A percentile compares a stretch with the other conserved stretches of the same genome.
These are phyloP conservation scores for Crax fasciolata DNA, from an alignment of 2,797 vertebrate species.

Conservation along the genomic window DNA sequence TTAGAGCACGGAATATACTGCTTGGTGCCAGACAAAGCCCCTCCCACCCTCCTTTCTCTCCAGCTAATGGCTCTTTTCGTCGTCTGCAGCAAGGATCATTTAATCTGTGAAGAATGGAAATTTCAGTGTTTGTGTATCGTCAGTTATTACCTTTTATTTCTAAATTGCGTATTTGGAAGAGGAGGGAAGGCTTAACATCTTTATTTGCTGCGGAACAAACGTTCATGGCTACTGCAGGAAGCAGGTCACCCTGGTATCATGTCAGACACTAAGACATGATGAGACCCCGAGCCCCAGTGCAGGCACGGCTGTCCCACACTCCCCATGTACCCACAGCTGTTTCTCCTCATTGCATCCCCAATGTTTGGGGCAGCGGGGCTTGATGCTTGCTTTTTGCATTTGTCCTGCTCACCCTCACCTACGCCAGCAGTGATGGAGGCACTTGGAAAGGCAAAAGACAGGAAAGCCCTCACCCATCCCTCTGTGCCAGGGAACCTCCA, in stretches of 20 bases:
- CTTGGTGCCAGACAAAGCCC: slow-evolving; percentile 56
- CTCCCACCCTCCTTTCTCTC: neutral
- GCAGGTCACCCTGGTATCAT: neutral
- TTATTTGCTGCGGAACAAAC: slow-evolving; percentile 37
- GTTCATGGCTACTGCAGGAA: slow-evolving; percentile 42
- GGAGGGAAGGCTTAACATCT: slow-evolving; percentile 66
- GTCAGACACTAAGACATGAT: neutral
- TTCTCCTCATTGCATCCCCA: neutral
- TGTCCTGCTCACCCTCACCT: neutral
- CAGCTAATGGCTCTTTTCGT: slow-evolving; percentile 77
- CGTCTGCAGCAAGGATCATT: slow-evolving; percentile 78
- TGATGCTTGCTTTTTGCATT: neutral
- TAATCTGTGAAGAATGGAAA: slow-evolving; percentile 77
- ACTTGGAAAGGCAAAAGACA: neutral
- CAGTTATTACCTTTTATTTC: slow-evolving; percentile 74
- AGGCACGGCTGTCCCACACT: fast-evolving
- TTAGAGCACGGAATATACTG: slow-evolving; percentile 46
- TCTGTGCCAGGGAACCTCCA: neutral
- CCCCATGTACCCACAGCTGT: fast-evolving
- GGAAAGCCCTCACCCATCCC: neutral
- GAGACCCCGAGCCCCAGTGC: neutral
- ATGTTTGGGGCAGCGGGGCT: neutral
- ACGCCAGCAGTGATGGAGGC: neutral
- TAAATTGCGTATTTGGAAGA: slow-evolving; percentile 73
- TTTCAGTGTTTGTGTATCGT: slow-evolving; percentile 59